Percentiles rank a stretch among this genome's conserved stretches.
These are phyloP conservation scores for Chaetogeoica ovagalla DNA, from an alignment of 2,888 invertebrate species.

Conservation along the genomic window DNA sequence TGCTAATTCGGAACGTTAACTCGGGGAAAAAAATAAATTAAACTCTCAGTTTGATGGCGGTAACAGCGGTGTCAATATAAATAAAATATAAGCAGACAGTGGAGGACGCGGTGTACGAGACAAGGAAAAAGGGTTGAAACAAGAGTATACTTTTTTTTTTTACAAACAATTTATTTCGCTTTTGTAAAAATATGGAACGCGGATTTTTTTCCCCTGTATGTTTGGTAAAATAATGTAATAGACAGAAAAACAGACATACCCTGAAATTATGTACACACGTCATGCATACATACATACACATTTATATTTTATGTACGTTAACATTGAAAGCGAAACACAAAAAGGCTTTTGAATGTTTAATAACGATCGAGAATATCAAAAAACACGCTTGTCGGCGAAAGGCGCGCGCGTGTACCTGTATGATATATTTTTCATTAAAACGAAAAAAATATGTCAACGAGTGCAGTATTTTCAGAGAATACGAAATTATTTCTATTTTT, in stretches of 20 bases:
- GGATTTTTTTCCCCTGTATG: slow-evolving; percentile 34
- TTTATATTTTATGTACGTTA: not conserved
- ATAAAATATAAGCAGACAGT: slow-evolving; percentile 30
- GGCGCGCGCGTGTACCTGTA: not conserved
- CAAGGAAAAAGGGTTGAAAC: slow-evolving; percentile 43
- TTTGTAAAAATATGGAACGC: slow-evolving; percentile 34
- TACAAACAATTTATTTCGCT: slow-evolving; percentile 39
- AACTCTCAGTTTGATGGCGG: slow-evolving; percentile 37
- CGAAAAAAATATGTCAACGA: slow-evolving; percentile 12
- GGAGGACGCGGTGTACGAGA: not conserved
- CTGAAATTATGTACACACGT: slow-evolving; percentile 7
- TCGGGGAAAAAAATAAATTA: slow-evolving; percentile 48
- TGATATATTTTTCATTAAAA: slow-evolving; percentile 14
- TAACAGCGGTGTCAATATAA: slow-evolving; percentile 52
- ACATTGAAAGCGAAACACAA: not conserved
- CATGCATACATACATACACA: slow-evolving; percentile 14
- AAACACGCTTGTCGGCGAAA: not conserved
- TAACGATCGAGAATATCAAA: slow-evolving; percentile 6
- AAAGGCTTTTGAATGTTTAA: slow-evolving; percentile 15
- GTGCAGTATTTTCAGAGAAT: not conserved
- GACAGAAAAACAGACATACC: slow-evolving; percentile 39
- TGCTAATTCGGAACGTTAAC: slow-evolving; percentile 44
- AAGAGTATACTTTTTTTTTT: slow-evolving; percentile 40
- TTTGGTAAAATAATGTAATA: slow-evolving; percentile 36
- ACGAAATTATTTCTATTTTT: not conserved